Evolutionary conservation across 2,113 vertebrate genomes (phyloP), one percentile per base, ranked within the genome.

Genomic region (Anarhynchus alexandrinus): DNA sequence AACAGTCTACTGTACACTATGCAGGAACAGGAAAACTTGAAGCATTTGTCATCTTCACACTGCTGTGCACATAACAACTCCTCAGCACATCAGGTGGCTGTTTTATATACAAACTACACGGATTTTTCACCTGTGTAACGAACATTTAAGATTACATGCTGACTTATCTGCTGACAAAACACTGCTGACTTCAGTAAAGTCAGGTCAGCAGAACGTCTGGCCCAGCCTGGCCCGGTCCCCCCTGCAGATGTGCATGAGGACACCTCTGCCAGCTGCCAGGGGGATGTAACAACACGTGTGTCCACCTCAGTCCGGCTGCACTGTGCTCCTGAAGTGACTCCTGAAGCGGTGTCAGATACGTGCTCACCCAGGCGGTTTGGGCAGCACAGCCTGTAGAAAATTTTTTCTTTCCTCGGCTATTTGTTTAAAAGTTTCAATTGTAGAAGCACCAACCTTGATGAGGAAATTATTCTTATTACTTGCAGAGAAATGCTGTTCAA

Each of bases 391-490:
- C 54, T 72, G 16, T 6, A 55, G 30, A 58, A 45, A 26, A 1
- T 11, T 17, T 57, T 86, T 89, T 79, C 6, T 72, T 81, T 81
- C 58, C 72, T 94, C 49, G 20, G 57, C 20, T 80, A 51, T 81
- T 78, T 90, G 71, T 91, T 85, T 78, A 32, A 16, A 97, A 83
- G 67, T 93, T 93, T 45, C n/a, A 54, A 2, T 6, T 40, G 67
- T 8, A 71, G 66, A 70, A 91, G 71, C n/a, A 79, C 15, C 73
- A 85, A 72, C 43, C 32, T 70, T 81, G 58, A 94, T 59, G 73
- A 94, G 34, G 18, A 89, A 93, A 84, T 81, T 57, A 54, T 90
- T 94, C 85, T 78, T 80, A 72, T 66, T 72, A 88, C 92, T 90
- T 93, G 29, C 36, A 90, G 62, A 96, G 52, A 81, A 86, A 82